phyloP scores from a whole-genome alignment of 2,888 invertebrate genomes.

The Diadegma fenestrale region DNA sequence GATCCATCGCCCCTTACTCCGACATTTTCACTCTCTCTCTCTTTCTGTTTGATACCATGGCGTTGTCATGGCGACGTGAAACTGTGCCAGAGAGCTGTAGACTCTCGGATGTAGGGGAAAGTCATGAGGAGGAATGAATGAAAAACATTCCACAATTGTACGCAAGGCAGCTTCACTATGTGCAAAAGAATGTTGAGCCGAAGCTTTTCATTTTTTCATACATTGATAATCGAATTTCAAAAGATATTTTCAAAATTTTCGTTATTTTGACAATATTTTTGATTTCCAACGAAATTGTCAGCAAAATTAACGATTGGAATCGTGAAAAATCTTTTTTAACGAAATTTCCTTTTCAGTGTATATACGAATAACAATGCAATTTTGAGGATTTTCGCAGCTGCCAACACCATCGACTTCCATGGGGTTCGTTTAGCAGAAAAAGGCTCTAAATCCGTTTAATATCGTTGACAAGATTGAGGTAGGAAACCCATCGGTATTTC shows the following conservation, averaged over 20 bases:
- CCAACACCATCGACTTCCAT: not conserved
- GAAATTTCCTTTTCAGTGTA: too few species aligned
- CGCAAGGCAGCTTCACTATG: not conserved
- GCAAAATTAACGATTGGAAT: too few species aligned
- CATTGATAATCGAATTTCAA: too few species aligned
- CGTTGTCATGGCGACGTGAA: conserved; percentile 51
- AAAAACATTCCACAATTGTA: conserved; percentile 32
- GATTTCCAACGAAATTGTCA: too few species aligned
- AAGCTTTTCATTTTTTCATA: not conserved
- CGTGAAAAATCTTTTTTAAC: too few species aligned
- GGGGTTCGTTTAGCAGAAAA: not conserved
- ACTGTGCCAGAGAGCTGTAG: conserved; percentile 19
- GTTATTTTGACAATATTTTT: too few species aligned
- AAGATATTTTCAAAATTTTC: too few species aligned
- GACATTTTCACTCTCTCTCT: conserved; percentile 4
- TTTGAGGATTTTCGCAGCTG: too few species aligned
- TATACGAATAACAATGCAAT: too few species aligned
- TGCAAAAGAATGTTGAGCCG: not conserved
- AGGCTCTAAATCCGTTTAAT: not conserved
- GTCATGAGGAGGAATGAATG: conserved; percentile 15
- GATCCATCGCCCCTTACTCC: conserved; percentile 23
- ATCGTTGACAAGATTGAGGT: conserved; percentile 6
- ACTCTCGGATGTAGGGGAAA: not conserved
- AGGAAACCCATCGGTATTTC: conserved; percentile 6
- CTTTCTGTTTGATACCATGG: not conserved